Evolutionary conservation across 2,797 vertebrate species (phyloP).

Genomic region (Myripristis murdjan): DNA sequence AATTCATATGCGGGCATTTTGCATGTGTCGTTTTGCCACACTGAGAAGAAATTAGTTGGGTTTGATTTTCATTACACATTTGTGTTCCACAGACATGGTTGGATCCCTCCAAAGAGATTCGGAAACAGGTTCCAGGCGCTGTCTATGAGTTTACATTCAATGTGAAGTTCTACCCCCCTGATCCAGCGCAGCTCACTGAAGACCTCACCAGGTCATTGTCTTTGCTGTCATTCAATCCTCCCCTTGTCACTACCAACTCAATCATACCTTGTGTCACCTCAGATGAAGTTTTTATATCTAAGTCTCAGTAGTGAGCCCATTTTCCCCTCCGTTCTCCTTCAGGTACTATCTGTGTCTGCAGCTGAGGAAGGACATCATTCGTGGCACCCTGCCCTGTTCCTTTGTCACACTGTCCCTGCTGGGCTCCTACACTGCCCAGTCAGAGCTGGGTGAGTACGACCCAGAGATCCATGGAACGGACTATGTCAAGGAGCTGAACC

Average conservation of each 20-base stretch:
- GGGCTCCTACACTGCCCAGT: constrained; percentile 95
- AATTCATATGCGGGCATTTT: background rate
- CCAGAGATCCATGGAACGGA: constrained; percentile 90
- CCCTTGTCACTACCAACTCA: background rate
- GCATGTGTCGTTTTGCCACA: background rate
- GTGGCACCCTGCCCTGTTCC: constrained; percentile 92
- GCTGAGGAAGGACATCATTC: constrained; percentile 93
- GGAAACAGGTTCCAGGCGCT: constrained; percentile 93
- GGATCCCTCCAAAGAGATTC: constrained; percentile 94
- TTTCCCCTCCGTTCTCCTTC: constrained; percentile 4
- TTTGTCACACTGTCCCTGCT: constrained; percentile 94
- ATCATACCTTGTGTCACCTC: background rate
- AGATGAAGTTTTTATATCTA: background rate
- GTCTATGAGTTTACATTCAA: constrained; percentile 94
- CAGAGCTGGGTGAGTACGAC: constrained; percentile 96
- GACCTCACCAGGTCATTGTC: constrained; percentile 94
- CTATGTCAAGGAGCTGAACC: constrained; percentile 91
- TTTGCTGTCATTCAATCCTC: background rate
- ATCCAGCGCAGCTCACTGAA: constrained; percentile 94
- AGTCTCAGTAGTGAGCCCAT: background rate
- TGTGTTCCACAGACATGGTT: constrained; percentile 91
- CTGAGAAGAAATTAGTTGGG: background rate
- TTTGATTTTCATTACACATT: background rate
- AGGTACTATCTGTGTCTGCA: constrained; percentile 97
- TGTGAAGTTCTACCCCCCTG: constrained; percentile 97